These are phyloP conservation scores for Sitta carolinensis DNA, from an alignment of 2,797 vertebrate species.

Conservation along the genomic window DNA sequence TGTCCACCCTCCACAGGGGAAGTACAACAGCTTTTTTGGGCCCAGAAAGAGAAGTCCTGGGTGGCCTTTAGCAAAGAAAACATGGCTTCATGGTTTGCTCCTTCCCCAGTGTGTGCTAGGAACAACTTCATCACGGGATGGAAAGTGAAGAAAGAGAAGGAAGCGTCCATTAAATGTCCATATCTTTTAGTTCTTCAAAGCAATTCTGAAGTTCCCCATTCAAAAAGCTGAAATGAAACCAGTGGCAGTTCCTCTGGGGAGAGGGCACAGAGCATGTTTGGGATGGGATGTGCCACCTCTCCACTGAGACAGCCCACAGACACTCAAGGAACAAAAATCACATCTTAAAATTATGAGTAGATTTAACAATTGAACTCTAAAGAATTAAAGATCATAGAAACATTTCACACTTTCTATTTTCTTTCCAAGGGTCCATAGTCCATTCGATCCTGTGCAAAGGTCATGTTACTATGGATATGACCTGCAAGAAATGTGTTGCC, in stretches of 20 bases:
- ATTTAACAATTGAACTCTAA: constrained; percentile 68
- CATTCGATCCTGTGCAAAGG: constrained; percentile 71
- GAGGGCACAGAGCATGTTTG: neutral
- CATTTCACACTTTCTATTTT: constrained; percentile 43
- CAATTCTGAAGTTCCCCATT: constrained; percentile 31
- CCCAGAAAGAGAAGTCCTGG: neutral
- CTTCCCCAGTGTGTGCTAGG: neutral
- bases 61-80: neutral
- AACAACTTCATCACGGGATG: neutral
- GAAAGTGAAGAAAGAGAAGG: neutral
- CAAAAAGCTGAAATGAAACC: constrained; percentile 29
- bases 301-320: constrained; percentile 9
- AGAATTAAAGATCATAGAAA: constrained; percentile 62
- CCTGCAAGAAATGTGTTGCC: constrained; percentile 51
- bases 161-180: neutral
- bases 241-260: constrained; percentile 39
- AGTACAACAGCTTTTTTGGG: neutral
- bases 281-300: neutral
- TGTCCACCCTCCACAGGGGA: neutral
- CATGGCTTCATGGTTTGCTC: neutral
- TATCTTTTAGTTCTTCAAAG: neutral
- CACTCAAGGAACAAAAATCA: constrained; percentile 45
- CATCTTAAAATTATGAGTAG: constrained; percentile 54
- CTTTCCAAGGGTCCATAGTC: constrained; percentile 64
- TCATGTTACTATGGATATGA: constrained; percentile 66